Evolutionary conservation across 1,140 invertebrate species (phyloP).

Genomic region (Lamellibrachia luymesi): DNA sequence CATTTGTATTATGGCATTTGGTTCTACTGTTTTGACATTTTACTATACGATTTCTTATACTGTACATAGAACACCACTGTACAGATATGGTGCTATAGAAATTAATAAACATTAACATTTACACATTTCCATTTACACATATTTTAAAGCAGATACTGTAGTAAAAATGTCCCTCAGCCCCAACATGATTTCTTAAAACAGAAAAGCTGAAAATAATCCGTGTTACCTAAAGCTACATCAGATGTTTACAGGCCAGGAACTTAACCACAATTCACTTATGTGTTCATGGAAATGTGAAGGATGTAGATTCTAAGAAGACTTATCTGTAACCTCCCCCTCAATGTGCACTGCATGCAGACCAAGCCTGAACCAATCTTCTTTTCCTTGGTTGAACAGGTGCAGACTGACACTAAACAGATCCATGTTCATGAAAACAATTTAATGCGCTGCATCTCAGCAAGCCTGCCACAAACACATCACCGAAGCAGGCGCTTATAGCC

Average conservation of each 20-base stretch:
- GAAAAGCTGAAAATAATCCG: not conserved
- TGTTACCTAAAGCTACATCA: not conserved
- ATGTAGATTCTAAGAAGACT: not conserved
- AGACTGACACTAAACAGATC: not conserved
- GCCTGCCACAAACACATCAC: not conserved
- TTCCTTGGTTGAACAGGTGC: not conserved
- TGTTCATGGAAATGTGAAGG: not conserved
- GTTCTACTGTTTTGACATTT: too few species aligned
- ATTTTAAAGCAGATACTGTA: not conserved
- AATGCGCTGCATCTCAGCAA: not conserved
- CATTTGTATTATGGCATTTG: too few species aligned
- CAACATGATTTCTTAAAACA: not conserved
- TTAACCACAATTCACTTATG: not conserved
- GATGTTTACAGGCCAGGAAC: not conserved
- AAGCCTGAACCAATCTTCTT: not conserved
- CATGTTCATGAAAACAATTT: not conserved
- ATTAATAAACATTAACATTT: too few species aligned
- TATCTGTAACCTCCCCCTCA: not conserved
- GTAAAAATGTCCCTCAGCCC: not conserved
- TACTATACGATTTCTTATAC: too few species aligned
- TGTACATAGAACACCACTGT: too few species aligned
- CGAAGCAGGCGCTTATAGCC: not conserved
- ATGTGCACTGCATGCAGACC: not conserved
- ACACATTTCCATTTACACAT: not conserved
- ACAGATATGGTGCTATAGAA: too few species aligned